These are phyloP conservation scores for Sebastes variabilis DNA, from an alignment of 2,797 vertebrate genomes.

Conservation along the genomic window DNA sequence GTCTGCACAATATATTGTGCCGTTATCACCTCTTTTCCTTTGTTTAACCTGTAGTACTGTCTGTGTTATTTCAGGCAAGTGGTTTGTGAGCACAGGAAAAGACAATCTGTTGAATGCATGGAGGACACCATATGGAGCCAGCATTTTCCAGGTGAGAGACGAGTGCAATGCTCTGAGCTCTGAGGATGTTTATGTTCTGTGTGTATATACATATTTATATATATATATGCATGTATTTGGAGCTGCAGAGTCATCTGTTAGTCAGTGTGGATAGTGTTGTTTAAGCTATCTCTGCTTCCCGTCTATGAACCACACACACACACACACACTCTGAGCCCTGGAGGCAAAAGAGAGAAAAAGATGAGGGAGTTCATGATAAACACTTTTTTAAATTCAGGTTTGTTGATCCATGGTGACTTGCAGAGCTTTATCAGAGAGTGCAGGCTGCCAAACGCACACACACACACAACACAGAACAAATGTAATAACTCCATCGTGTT, in stretches of 20 bases:
- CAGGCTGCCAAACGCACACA: constrained; percentile 1
- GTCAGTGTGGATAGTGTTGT: constrained; percentile 6
- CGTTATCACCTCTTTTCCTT: neutral
- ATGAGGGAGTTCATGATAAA: constrained; percentile 19
- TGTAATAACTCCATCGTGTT: constrained; percentile 8
- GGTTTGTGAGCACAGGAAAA: constrained; percentile 96
- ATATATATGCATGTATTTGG: neutral
- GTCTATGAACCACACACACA: neutral
- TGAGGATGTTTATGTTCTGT: constrained; percentile 3
- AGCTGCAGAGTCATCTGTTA: constrained; percentile 19
- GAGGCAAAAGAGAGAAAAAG: constrained; percentile 8
- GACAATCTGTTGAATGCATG: constrained; percentile 95
- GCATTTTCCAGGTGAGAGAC: constrained; percentile 91
- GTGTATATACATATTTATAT: neutral
- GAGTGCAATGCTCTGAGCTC: neutral
- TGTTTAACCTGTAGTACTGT: constrained; percentile 6
- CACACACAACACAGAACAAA: constrained; percentile 10
- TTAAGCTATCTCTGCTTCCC: constrained; percentile 12
- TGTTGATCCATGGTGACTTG: constrained; percentile 55
- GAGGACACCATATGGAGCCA: constrained; percentile 93
- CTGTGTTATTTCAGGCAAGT: constrained; percentile 84
- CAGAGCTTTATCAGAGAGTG: constrained; percentile 47
- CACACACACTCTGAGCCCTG: neutral
- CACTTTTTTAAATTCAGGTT: constrained; percentile 18
- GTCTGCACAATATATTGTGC: neutral